Evolutionary conservation across 2,113 vertebrate species (phyloP).

Genomic region (Tachycineta bicolor): DNA sequence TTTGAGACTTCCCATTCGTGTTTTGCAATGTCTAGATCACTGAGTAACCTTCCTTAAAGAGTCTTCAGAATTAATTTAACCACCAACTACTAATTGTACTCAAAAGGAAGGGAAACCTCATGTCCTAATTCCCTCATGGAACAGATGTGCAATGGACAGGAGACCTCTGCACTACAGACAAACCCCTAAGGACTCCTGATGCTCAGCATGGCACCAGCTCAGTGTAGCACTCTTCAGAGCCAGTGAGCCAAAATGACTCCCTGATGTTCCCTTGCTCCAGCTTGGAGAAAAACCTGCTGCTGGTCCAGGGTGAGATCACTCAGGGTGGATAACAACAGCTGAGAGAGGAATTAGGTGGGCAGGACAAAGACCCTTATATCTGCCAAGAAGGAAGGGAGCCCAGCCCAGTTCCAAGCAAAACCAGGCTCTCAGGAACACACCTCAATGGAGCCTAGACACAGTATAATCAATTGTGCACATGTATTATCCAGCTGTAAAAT

Average conservation of each 20-base stretch:
- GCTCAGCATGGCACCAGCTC: neutral
- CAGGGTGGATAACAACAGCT: neutral
- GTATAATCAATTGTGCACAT: neutral
- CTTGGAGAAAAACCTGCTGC: neutral
- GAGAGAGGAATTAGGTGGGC: neutral
- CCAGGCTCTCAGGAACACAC: neutral
- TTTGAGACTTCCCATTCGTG: neutral
- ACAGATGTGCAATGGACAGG: neutral
- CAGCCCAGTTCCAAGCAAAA: neutral
- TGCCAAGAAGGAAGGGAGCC: neutral
- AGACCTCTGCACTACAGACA: neutral
- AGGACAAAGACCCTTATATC: neutral
- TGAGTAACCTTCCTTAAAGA: neutral
- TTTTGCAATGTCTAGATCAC: neutral
- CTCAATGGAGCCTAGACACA: neutral
- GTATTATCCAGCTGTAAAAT: neutral
- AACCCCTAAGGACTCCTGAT: neutral
- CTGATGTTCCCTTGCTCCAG: neutral
- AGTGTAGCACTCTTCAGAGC: neutral
- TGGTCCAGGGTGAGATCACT: rapidly evolving
- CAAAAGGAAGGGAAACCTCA: neutral
- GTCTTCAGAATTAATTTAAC: neutral
- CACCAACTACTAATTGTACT: neutral
- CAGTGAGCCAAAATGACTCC: neutral
- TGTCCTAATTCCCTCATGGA: neutral